Base-by-base conservation (phyloP, 1,140 invertebrate genomes). In the Carposina sasakii region DNA sequence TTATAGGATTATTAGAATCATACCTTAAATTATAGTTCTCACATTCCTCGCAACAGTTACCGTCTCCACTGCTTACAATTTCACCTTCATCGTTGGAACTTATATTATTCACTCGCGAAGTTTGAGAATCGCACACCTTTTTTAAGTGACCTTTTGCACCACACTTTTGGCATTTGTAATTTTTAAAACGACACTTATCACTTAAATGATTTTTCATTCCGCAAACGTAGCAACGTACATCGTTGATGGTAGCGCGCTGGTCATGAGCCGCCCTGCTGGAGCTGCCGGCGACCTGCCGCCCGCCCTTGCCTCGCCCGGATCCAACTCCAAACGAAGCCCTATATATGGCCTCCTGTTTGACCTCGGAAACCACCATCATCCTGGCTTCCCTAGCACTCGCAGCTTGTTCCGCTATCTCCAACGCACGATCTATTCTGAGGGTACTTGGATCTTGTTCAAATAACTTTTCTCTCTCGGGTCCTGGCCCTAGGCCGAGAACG, bases 401-500 rank as follows among this genome's bases (percentile, higher is more conserved):
- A 8, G 21, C 24, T 17, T 36, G 21, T 17, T 37, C 21, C 33
- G 45, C 45, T 16, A 48, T 3, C n/a, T 39, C 45, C 1, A 48
- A 4, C 10, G 28, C 45, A n/a, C 24, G 22, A 2, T 17, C 22
- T 10, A 39, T 8, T 10, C 17, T 37, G n/a, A 37, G n/a, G 6
- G 13, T 26, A 23, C 4, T 19, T 12, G 24, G 5, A 13, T 48
- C 21, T 20, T 22, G 9, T 28, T 36, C 36, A 17, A 48, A 48
- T n/a, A 48, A 23, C 17, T 28, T 23, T 8, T 48, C 34, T 10
- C 45, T 8, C 23, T 48, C 34, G 20, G 45, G 23, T 9, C 37
- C 47, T 15, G 36, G 1, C 6, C 21, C 17, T n/a, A 48, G 30
- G 19, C 47, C 47, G 22, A 49, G 47, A 3, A 41, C 47, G 17